Base-by-base conservation (phyloP, 2,113 vertebrate genomes). In the Pelusios castaneus region DNA sequence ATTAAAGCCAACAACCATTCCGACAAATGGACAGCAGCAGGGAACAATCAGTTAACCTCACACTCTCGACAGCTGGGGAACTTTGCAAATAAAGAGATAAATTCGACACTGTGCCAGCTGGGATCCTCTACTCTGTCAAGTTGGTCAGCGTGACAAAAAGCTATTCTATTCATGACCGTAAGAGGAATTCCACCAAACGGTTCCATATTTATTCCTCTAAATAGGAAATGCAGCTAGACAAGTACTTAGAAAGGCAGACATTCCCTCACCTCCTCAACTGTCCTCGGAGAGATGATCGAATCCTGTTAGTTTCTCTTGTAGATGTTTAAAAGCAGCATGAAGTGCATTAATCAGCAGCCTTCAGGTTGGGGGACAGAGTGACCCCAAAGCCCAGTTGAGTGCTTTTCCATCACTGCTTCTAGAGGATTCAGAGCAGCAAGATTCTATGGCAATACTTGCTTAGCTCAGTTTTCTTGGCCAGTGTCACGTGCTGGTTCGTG, bases 401-500 rank as follows among this genome's bases (percentile, higher is more conserved):
- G 17, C 63, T 94, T 80, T 92, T 84, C 67, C 89, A 38, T 45
- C 67, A 84, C 95, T 92, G 55, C 73, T 94, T 60, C 79, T 38
- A 87, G 25, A 1, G 4, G 29, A 91, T 41, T 7, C 92, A 95
- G 91, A 5, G 5, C 34, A 91, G 17, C 60, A 52, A 52, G 51
- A 52, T 67, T 93, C 90, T 91, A 95, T 91, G 88, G 94, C 94
- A 84, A 52, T 95, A 92, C 85, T 3, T 84, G 73, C 41, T 45
- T 29, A 47, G 22, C 34, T 86, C 63, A 22, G 63, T 52, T 91
- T 79, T 87, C 73, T 56, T 73, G 38, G 31, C 17, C 78, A 84
- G 76, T 80, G 55, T 2, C 90, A 52, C 51, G 17, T 16, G 51
- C 16, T 52, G 51, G 51, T 17, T 52, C 17, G 51, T 17, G 51